Evolutionary conservation across 2,888 invertebrate genomes (phyloP), one percentile per base, ranked within the genome.

Genomic region (Gasteruption jaculator): DNA sequence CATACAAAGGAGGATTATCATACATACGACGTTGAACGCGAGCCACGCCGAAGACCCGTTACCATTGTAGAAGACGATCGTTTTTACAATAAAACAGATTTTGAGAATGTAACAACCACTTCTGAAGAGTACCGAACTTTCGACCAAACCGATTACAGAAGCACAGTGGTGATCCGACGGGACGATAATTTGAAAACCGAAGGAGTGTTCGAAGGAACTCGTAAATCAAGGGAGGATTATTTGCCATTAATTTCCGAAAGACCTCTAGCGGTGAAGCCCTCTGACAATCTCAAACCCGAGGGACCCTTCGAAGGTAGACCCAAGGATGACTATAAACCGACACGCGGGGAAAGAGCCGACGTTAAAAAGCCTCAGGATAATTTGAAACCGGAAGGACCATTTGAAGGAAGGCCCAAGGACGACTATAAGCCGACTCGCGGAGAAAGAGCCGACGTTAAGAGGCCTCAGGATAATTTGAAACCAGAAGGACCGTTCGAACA

Each of bases 91-190:
- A 61, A 46, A 41, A 64, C 53, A 1, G 58, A 70, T 5, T 16
- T 50, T 7, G 82, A 85, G 49, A 84, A 82, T 60, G 81, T 83
- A 51, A 84, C 85, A 0, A 85, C 85, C 7, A 75, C 76, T n/a
- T 81, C 82, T 60, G 81, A 85, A 49, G 78, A 82, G 47, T 84
- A 79, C 56, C 79, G 73, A 60, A 76, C 71, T n/a, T 80, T 77
- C 49, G 79, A 82, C 61, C 74, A 76, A 50, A 76, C 71, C 7
- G 80, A 82, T 63, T 72, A 78, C 24, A 56, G 54, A 34, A 70
- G 48, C 33, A 62, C 58, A 0, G 33, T 54, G 2, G 47, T 57
- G 12, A 49, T 62, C 10, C 56, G 53, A 42, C 58, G 58, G 7
- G 60, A 54, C 30, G 79, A 79, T 52, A 80, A 83, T 60, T 58